These are phyloP conservation scores for Poecilia gillii DNA, from an alignment of 2,797 vertebrate species.

Conservation along the genomic window DNA sequence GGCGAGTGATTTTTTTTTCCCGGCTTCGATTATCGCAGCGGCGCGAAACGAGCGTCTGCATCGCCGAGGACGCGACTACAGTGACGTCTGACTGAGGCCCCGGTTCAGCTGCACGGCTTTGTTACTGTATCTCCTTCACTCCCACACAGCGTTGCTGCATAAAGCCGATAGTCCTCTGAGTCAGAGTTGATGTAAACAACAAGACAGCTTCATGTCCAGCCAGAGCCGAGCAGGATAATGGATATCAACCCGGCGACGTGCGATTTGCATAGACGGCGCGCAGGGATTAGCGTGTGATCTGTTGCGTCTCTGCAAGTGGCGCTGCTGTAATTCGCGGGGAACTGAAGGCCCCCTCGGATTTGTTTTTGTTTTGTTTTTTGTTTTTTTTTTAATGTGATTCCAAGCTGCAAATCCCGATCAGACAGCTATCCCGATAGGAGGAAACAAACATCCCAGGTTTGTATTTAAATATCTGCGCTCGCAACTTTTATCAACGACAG, in stretches of 20 bases:
- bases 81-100: constrained; percentile 48
- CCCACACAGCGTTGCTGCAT: constrained; percentile 65
- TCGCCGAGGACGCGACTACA: constrained; percentile 30
- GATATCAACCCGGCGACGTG: constrained; percentile 66
- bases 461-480: constrained; percentile 73
- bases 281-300: constrained; percentile 76
- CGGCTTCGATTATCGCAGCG: constrained; percentile 23
- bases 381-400: constrained; percentile 58
- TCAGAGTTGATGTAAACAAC: constrained; percentile 68
- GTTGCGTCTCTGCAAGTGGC: constrained; percentile 50
- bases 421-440: constrained; percentile 80
- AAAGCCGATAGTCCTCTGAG: constrained; percentile 69
- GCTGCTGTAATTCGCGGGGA: constrained; percentile 57
- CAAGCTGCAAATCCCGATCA: constrained; percentile 79
- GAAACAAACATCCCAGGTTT: constrained; percentile 64
- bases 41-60: constrained; percentile 33
- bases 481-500: constrained; percentile 83
- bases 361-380: constrained; percentile 60
- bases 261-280: constrained; percentile 76
- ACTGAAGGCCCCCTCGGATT: constrained; percentile 60
- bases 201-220: constrained; percentile 72
- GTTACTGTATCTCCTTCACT: constrained; percentile 64
- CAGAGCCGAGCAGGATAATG: constrained; percentile 64
- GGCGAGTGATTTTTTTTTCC: constrained; percentile 17
- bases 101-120: constrained; percentile 54